Percentiles rank a stretch among this genome's conserved stretches.
Evolutionary conservation across 1,140 invertebrate species (phyloP).

Genomic region (Platyscapa corneri): DNA sequence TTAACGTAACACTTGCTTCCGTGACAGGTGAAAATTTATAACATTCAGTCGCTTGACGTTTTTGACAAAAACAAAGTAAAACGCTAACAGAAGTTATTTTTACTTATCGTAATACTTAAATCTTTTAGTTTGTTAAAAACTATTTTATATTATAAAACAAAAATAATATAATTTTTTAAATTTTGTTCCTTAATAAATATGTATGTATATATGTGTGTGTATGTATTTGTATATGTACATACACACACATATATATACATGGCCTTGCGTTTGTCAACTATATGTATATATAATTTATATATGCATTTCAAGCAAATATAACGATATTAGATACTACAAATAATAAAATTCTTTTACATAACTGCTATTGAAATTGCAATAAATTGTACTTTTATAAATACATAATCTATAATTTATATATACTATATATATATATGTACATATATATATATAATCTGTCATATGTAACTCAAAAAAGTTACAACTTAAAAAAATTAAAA

Average conservation of each 20-base stretch:
- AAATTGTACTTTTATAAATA: constrained; percentile 47
- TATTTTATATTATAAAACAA: constrained; percentile 8
- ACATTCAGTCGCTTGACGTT: background rate
- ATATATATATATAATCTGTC: constrained; percentile 37
- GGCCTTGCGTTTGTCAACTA: background rate
- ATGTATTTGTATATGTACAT: constrained; percentile 23
- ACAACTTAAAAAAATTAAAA: constrained; percentile 45
- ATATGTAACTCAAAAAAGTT: background rate
- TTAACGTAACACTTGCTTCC: constrained; percentile 19
- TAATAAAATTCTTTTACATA: constrained; percentile 30
- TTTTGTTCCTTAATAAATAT: constrained; percentile 19
- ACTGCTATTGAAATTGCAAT: constrained; percentile 11
- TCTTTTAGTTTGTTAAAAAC: background rate
- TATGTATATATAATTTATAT: background rate
- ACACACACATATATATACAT: constrained; percentile 11
- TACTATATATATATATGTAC: too few relatives aligned
- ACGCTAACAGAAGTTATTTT: background rate
- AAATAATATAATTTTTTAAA: constrained; percentile 22
- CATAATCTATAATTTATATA: too few relatives aligned
- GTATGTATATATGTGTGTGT: constrained; percentile 20
- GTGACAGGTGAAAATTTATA: background rate
- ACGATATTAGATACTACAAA: constrained; percentile 7
- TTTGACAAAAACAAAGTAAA: background rate
- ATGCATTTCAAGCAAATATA: constrained; percentile 27
- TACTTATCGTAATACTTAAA: background rate